Percentiles rank a stretch among this genome's conserved stretches.
These are phyloP conservation scores for Synanthedon tipuliformis DNA, from an alignment of 2,888 invertebrate species.

Conservation along the genomic window DNA sequence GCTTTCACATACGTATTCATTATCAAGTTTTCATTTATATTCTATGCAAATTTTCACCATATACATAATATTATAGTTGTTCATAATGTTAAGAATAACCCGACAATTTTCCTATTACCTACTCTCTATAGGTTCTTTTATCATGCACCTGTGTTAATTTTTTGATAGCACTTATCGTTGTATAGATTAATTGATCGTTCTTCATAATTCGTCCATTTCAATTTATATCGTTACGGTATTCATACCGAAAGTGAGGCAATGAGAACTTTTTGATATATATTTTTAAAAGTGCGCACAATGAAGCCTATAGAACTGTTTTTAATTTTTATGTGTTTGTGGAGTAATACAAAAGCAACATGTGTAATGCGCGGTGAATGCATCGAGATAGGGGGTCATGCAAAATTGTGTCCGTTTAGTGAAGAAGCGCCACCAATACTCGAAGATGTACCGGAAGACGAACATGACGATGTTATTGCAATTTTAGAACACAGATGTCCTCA, in stretches of 20 bases:
- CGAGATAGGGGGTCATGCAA: slow-evolving; percentile 22
- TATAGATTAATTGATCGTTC: slow-evolving; percentile 1
- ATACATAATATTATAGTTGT: no score
- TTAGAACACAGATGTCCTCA: slow-evolving; percentile 74
- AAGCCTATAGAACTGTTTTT: slow-evolving; percentile 16
- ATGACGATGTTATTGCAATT: slow-evolving; percentile 32
- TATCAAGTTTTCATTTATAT: no score
- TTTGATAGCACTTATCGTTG: slow-evolving; percentile 36
- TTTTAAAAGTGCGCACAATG: slow-evolving; percentile 17
- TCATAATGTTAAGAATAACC: slow-evolving; percentile 9
- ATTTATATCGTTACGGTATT: neutral
- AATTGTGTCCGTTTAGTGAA: slow-evolving; percentile 28
- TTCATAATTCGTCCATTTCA: neutral
- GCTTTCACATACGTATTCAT: no score
- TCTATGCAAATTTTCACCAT: no score
- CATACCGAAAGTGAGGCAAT: neutral
- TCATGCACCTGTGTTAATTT: slow-evolving; percentile 46
- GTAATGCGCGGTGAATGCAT: slow-evolving; percentile 39
- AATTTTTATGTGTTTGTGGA: slow-evolving; percentile 25
- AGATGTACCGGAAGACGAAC: slow-evolving; percentile 33
- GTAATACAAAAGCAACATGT: slow-evolving; percentile 31
- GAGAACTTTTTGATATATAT: neutral
- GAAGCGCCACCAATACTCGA: slow-evolving; percentile 25
- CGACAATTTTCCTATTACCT: no score
- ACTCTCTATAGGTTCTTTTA: slow-evolving; percentile 13